Base-by-base conservation (phyloP, 2,113 vertebrate genomes). In the Tricholaema leucomelas region DNA sequence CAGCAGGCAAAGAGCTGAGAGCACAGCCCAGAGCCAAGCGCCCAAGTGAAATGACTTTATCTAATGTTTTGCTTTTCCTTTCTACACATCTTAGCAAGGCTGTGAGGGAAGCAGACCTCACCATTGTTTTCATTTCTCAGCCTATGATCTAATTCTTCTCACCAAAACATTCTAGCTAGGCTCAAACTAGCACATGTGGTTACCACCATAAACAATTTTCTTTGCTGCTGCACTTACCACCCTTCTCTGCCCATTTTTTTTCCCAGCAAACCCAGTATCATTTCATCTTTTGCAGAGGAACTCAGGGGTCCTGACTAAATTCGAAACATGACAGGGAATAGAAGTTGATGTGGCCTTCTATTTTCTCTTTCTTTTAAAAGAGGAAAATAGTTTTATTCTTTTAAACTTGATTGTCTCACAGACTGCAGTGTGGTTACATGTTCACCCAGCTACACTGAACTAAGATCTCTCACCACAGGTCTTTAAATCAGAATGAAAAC, bases 401-500 rank as follows among this genome's bases (percentile, higher is more conserved):
- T 83, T 71, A 16, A 77, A 30, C 18, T 56, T 52, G 10, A 36
- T 79, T 5, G 16, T 83, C 15, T 67, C 50, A 58, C 5, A 69
- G 35, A 11, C 21, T 75, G 12, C n/a, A 78, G 24, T 3, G 1
- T 28, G 30, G 33, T 58, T 80, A 42, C 2, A 3, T 4, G 8
- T 64, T 84, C 36, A 60, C 8, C 12, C 27, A 69, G 5, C 40
- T 52, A 73, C 60, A 46, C 5, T 66, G 55, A 94, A 61, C 18
- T 55, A 55, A 81, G n/a, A 40, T 69, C 8, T 79, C 56, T 72
- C 25, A 2, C 15, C 40, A 85, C 28, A 66, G 10, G 10, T 94
- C 81, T 94, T 52, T 10, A 71, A 30, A 56, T 81, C 31, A 76
- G 58, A 89, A 87, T 70, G 67, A 93, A 85, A 94, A 33, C 11